Percentiles rank a stretch among this genome's conserved stretches.
Evolutionary conservation across 2,797 vertebrate species (phyloP).

Genomic region (Typhlichthys subterraneus): DNA sequence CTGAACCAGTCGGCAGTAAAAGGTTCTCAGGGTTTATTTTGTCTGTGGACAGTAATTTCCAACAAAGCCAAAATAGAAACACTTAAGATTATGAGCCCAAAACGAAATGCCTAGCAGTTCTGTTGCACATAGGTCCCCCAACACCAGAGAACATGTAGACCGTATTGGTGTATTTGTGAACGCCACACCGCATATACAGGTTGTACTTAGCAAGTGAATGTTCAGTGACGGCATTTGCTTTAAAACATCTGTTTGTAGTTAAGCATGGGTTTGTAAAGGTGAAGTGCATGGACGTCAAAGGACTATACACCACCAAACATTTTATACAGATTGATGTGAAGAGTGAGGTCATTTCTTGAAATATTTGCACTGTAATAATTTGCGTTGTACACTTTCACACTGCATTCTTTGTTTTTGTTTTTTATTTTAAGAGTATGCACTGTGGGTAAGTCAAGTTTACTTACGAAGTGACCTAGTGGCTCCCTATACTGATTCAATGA

Average conservation of each 20-base stretch:
- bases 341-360: slow-evolving; percentile 14
- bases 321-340: slow-evolving; percentile 16
- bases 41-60: slow-evolving; percentile 79
- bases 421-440: slow-evolving; percentile 56
- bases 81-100: slow-evolving; percentile 28
- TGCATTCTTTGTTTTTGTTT: slow-evolving; percentile 47
- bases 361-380: slow-evolving; percentile 32
- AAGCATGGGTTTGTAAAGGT: slow-evolving; percentile 21
- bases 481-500: slow-evolving; percentile 20
- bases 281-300: slow-evolving; percentile 72
- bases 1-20: slow-evolving; percentile 59
- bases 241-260: slow-evolving; percentile 6
- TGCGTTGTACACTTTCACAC: slow-evolving; percentile 40
- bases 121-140: slow-evolving; percentile 42
- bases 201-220: slow-evolving; percentile 35
- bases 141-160: slow-evolving; percentile 32
- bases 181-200: slow-evolving; percentile 38
- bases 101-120: slow-evolving; percentile 36
- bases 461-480: slow-evolving; percentile 37
- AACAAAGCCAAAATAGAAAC: slow-evolving; percentile 66
- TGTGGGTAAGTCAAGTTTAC: slow-evolving; percentile 62
- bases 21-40: slow-evolving; percentile 71
- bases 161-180: slow-evolving; percentile 36
- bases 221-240: slow-evolving; percentile 11
- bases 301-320: slow-evolving; percentile 41